These are phyloP conservation scores for Euclidia mi DNA, from an alignment of 2,888 invertebrate species.

Conservation along the genomic window DNA sequence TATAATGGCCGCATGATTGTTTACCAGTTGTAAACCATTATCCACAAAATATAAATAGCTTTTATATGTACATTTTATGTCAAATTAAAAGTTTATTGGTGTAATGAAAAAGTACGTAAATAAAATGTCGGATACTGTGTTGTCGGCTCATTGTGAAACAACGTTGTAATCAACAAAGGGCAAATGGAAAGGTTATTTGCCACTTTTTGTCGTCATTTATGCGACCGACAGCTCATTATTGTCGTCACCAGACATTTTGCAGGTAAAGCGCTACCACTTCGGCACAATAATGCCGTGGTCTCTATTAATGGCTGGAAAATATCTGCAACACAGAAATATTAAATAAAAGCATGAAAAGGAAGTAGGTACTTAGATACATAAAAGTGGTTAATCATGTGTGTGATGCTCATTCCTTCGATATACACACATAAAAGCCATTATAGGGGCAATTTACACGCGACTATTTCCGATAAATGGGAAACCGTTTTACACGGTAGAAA, in stretches of 20 bases:
- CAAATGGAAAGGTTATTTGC: constrained; percentile 26
- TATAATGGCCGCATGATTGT: background rate
- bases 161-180: constrained; percentile 24
- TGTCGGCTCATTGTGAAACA: constrained; percentile 28
- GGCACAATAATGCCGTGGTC: background rate
- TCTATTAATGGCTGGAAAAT: constrained; percentile 5
- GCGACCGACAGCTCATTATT: constrained; percentile 19
- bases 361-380: constrained; percentile 19
- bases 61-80: constrained; percentile 1
- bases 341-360: constrained; percentile 9
- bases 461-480: constrained; percentile 36
- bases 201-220: constrained; percentile 26
- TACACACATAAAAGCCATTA: constrained; percentile 37
- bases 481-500: constrained; percentile 26
- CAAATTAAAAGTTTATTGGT: background rate
- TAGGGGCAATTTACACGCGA: constrained; percentile 43
- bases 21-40: background rate
- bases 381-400: constrained; percentile 25
- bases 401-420: constrained; percentile 17
- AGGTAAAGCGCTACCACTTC: background rate
- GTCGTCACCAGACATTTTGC: background rate
- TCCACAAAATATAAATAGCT: background rate
- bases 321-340: constrained; percentile 9
- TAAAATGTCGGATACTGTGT: constrained; percentile 27
- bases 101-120: constrained; percentile 10